Conservation (phyloP, 2,797 vertebrate species). For the Acanthurus leucopareius region DNA sequence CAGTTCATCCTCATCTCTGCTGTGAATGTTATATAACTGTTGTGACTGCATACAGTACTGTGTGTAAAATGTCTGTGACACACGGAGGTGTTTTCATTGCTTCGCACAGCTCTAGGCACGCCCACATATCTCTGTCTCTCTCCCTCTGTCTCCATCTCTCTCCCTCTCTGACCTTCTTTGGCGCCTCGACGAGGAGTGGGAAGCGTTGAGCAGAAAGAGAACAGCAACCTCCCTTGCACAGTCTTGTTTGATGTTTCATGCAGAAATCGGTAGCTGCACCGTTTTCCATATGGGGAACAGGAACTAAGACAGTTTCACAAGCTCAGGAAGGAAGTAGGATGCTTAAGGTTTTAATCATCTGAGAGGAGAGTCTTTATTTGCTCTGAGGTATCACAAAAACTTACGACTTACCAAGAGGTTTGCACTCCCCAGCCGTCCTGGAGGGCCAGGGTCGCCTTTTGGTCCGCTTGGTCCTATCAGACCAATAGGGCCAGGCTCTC, state of each 20-base stretch:
- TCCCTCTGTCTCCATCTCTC: constrained; percentile 63
- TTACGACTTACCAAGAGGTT: constrained; percentile 84
- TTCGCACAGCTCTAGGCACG: constrained; percentile 65
- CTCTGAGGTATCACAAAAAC: constrained; percentile 3
- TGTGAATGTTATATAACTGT: constrained; percentile 67
- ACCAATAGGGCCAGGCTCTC: constrained; percentile 88
- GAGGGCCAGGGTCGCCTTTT: constrained; percentile 90
- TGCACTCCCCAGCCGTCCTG: constrained; percentile 85
- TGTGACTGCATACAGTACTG: constrained; percentile 47
- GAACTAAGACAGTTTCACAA: constrained; percentile 59
- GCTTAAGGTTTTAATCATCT: constrained; percentile 39
- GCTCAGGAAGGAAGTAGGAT: constrained; percentile 31
- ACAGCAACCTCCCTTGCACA: constrained; percentile 62
- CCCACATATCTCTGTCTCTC: constrained; percentile 71
- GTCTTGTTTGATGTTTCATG: constrained; percentile 73
- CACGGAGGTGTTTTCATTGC: constrained; percentile 73
- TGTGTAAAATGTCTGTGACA: constrained; percentile 75
- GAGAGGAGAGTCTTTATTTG: constrained; percentile 33
- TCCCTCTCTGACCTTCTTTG: constrained; percentile 75
- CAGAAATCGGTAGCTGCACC: constrained; percentile 65
- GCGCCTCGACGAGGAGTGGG: constrained; percentile 74
- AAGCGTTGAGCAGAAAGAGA: constrained; percentile 70
- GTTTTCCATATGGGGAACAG: constrained; percentile 45
- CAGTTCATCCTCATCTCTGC: constrained; percentile 52
- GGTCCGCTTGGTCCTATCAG: constrained; percentile 85